Base-by-base conservation (phyloP, 2,888 invertebrate species). In the Ichneumon xanthorius region DNA sequence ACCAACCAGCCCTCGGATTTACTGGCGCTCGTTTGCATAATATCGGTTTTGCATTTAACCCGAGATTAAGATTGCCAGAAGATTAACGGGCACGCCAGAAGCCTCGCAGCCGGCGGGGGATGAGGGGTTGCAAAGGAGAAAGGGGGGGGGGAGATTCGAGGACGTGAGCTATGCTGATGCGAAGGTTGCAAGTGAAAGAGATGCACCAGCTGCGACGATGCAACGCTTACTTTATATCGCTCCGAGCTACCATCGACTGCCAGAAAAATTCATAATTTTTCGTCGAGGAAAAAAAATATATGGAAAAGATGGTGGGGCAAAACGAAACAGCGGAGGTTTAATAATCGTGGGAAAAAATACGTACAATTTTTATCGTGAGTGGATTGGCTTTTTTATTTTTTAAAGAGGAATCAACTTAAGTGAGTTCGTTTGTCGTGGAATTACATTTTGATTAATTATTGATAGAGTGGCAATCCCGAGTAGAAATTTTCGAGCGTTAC, bases 1-100 rank as follows among this genome's bases (percentile, higher is more conserved):
- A 75, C 75, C 71, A 65, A 58, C 16, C 63, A 82, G 85, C 79
- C 65, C 73, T 65, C 85, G 88, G 87, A 91, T 90, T 90, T 91
- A 90, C 87, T 84, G 89, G 63, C 75, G 71, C 87, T 87, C 88
- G 90, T 92, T 91, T 92, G 90, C 91, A 90, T 90, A 91, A 91
- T 91, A 91, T 92, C 91, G 91, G 90, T 91, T 91, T 91, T 90
- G 87, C 90, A 89, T 92, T 91, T 88, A 89, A 89, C 87, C 88
- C 86, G 89, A 90, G 92, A 92, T 92, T 91, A 91, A 92, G 92
- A 92, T 90, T 92, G 90, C 88, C 80, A 73, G 87, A 88, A 90
- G 91, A 92, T 91, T 92, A 92, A 92, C 90, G 90, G 89, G 85
- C 58, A 70, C 68, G 58, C 77, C 87, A 80, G 84, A 78, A 82